Evolutionary conservation across 2,888 invertebrate species (phyloP).

Genomic region (Lasioglossum morio): DNA sequence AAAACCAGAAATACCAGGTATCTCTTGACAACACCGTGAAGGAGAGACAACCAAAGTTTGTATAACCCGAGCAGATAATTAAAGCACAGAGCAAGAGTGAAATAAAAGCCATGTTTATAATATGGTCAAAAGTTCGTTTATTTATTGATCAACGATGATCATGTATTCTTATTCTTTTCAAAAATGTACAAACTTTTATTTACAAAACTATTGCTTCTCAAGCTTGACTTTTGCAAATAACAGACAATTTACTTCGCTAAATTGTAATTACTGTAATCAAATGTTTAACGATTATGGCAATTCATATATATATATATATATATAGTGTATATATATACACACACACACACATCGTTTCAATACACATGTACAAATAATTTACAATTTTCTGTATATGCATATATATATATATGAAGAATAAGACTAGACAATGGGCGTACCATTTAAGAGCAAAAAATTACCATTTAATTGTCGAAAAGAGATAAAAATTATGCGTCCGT

Average conservation of each 20-base stretch:
- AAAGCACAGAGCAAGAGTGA: conserved; percentile 72
- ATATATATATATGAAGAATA: conserved; percentile 31
- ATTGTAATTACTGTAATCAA: conserved; percentile 39
- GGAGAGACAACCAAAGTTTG: conserved; percentile 68
- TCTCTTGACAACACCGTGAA: conserved; percentile 73
- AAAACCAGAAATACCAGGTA: conserved; percentile 71
- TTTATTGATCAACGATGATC: conserved; percentile 71
- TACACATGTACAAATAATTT: conserved; percentile 45
- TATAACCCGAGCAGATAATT: conserved; percentile 70
- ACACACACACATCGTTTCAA: conserved; percentile 20
- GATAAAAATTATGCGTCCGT: conserved; percentile 16
- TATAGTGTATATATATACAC: not conserved
- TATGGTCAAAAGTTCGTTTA: conserved; percentile 77
- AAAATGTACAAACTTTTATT: conserved; percentile 72
- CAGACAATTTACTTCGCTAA: conserved; percentile 54
- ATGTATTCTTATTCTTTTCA: conserved; percentile 73
- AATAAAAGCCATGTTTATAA: conserved; percentile 77
- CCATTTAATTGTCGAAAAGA: conserved; percentile 16
- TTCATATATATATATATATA: too few relatives aligned
- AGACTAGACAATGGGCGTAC: conserved; percentile 30
- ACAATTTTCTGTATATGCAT: conserved; percentile 28
- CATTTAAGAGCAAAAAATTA: conserved; percentile 23
- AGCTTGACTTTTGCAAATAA: conserved; percentile 56
- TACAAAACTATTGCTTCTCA: conserved; percentile 69
- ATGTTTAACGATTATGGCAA: conserved; percentile 25